Percentiles rank a stretch among this genome's conserved stretches.
phyloP scores from a whole-genome alignment of 2,888 invertebrate genomes.

The Lathronympha strigana region DNA sequence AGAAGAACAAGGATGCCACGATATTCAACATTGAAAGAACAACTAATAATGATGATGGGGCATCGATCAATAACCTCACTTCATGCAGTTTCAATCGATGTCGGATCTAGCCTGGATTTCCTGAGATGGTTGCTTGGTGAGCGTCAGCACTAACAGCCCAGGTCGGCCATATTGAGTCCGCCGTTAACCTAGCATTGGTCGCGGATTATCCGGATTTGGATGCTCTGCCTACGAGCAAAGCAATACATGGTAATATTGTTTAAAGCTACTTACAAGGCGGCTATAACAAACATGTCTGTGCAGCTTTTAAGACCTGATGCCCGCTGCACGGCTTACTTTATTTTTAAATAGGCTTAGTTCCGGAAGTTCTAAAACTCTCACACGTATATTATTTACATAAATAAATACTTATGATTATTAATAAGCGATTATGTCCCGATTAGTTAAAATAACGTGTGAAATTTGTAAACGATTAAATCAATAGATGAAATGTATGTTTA shows the following conservation, averaged over 20 bases:
- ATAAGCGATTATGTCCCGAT: not conserved
- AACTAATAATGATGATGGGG: no score
- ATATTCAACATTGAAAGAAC: no score
- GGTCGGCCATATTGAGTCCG: slow-evolving; percentile 19
- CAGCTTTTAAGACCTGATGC: not conserved
- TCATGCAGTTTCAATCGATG: not conserved
- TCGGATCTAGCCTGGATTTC: not conserved
- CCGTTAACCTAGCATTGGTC: slow-evolving; percentile 27
- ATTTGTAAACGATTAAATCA: not conserved
- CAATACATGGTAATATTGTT: slow-evolving; percentile 25
- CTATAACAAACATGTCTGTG: slow-evolving; percentile 2
- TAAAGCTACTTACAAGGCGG: slow-evolving; percentile 9
- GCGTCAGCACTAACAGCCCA: not conserved
- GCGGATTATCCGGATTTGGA: slow-evolving; percentile 24
- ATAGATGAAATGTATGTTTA: not conserved
- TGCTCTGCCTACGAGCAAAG: slow-evolving; percentile 13
- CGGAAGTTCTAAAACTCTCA: not conserved
- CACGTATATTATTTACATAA: not conserved
- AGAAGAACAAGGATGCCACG: no score
- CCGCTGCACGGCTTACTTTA: not conserved
- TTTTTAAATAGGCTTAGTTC: no score
- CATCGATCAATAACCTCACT: no score
- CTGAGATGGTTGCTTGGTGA: not conserved
- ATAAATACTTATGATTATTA: not conserved
- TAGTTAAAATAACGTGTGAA: slow-evolving; percentile 3